Evolutionary conservation across 2,113 vertebrate species (phyloP), one percentile per base, ranked within the genome.

Genomic region (Cricetomys ansorgei): DNA sequence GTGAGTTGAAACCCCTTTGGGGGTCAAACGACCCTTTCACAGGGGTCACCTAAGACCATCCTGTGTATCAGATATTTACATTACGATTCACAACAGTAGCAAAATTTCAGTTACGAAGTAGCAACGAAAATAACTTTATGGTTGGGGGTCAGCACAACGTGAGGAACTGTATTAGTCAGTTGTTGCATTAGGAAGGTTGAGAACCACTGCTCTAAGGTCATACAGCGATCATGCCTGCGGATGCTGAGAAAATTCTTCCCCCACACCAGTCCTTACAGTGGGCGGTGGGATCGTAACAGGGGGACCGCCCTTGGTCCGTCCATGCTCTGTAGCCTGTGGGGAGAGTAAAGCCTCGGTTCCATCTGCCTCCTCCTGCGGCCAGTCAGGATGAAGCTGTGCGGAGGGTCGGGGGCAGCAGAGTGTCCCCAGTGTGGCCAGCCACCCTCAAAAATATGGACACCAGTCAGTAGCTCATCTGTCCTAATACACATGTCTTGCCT

Each of bases 231-330:
- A 27, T 2, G 7, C 0, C 0, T n/a, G n/a, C 2, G 2, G 7
- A 21, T n/a, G 31, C 11, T 13, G 53, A 3, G 91, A 31, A 48
- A 37, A 37, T 19, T 10, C 29, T 21, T 25, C 1, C 1, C 53
- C 11, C 8, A 7, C 0, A 9, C 19, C 31, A 0, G 0, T 23
- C 17, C 29, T 29, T n/a, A 48, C 1, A 4, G 34, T 6, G 37
- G 57, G 43, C 50, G 1, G 50, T 7, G 64, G 87, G 0, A 19
- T 55, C 16, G 0, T 1, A 13, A 2, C 3, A 10, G 57, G 43
- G 53, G 43, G 62, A n/a, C n/a, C n/a, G 19, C 55, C 11, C 62
- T 75, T 8, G 6, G 0, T 29, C 19, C 0, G 7, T 17, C 16
- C 55, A 0, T 0, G 7, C 79, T 27, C 6, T 45, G 29, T 29